Evolutionary conservation across 1,140 invertebrate species (phyloP).

Genomic region (Drosophila nasuta): DNA sequence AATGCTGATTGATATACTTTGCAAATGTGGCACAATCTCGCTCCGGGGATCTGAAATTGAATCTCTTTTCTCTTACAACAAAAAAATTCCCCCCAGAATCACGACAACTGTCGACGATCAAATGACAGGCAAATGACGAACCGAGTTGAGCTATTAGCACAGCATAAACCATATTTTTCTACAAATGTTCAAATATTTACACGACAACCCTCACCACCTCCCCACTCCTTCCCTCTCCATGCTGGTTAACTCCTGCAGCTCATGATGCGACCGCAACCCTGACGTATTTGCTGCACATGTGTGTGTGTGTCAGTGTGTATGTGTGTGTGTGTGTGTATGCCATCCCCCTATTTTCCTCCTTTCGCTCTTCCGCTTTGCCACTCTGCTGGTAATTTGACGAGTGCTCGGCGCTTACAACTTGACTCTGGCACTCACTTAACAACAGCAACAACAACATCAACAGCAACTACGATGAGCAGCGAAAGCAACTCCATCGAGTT

Average conservation of each 20-base stretch:
- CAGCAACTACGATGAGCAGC: conserved; percentile 24
- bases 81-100: conserved; percentile 1
- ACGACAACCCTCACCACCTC: conserved; percentile 39
- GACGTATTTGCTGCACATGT: background rate
- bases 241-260: conserved; percentile 9
- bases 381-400: conserved; percentile 70
- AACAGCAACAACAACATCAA: conserved; percentile 38
- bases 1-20: conserved; percentile 34
- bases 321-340: background rate
- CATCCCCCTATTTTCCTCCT: background rate
- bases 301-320: background rate
- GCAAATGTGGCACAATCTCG: conserved; percentile 2
- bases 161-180: conserved; percentile 80
- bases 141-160: conserved; percentile 56
- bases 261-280: conserved; percentile 51
- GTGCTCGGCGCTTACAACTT: conserved; percentile 68
- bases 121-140: conserved; percentile 61
- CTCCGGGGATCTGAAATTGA: conserved; percentile 18
- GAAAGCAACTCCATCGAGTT: conserved; percentile 12
- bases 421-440: conserved; percentile 74
- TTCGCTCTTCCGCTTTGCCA: background rate
- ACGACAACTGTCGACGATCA: conserved; percentile 72
- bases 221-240: no score
- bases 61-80: no score
- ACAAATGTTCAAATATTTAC: conserved; percentile 82